These are phyloP conservation scores for Netta rufina DNA, from an alignment of 2,797 vertebrate species.

Conservation along the genomic window DNA sequence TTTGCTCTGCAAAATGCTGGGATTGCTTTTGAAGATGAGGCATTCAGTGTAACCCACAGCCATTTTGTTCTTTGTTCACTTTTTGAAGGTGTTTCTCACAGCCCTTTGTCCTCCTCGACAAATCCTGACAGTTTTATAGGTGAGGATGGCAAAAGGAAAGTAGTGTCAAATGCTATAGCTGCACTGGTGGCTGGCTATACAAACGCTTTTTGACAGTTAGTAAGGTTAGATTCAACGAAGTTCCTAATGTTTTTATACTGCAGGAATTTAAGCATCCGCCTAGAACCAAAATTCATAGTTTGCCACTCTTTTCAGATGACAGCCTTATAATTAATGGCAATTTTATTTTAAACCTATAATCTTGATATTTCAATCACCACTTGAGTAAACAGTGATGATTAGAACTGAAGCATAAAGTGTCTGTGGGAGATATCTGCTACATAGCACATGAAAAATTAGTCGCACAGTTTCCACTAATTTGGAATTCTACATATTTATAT, in stretches of 20 bases:
- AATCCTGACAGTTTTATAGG: background rate
- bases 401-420: background rate
- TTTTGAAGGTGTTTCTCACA: background rate
- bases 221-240: background rate
- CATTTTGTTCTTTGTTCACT: background rate
- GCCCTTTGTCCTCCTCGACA: background rate
- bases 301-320: background rate
- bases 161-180: background rate
- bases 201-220: background rate
- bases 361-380: conserved; percentile 1
- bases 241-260: background rate
- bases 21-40: background rate
- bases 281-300: background rate
- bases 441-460: background rate
- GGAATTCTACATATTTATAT: background rate
- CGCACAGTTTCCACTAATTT: background rate
- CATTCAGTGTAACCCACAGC: background rate
- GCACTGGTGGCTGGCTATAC: background rate
- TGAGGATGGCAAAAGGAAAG: background rate
- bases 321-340: conserved; percentile 1
- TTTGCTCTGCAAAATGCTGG: background rate
- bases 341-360: conserved; percentile 28
- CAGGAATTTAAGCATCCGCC: background rate
- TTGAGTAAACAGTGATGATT: conserved; percentile 32
- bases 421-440: background rate